Conservation (phyloP, 2,113 vertebrate genomes). For the Thomomys bottae region DNA sequence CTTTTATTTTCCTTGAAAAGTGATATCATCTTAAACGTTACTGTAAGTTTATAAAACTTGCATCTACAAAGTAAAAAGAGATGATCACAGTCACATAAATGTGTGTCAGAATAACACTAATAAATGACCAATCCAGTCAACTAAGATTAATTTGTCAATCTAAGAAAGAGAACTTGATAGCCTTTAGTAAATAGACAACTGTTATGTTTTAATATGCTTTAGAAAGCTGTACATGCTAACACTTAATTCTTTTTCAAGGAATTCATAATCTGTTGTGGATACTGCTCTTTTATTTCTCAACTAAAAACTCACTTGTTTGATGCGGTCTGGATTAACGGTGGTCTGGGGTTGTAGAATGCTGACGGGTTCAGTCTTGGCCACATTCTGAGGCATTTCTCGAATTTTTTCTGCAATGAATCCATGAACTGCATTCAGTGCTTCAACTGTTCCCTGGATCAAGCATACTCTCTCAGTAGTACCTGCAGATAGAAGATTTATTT, state of each 20-base stretch:
- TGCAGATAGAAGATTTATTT: constrained; percentile 79
- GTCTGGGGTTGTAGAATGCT: constrained; percentile 99
- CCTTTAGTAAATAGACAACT: constrained; percentile 61
- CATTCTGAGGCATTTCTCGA: constrained; percentile 99
- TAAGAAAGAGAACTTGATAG: constrained; percentile 60
- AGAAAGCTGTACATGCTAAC: constrained; percentile 59
- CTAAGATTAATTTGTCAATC: not conserved
- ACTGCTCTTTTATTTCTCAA: constrained; percentile 81
- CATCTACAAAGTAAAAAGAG: constrained; percentile 23
- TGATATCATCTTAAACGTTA: constrained; percentile 44
- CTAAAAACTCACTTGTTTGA: constrained; percentile 97
- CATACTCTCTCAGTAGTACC: constrained; percentile 99
- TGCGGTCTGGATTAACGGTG: constrained; percentile 98
- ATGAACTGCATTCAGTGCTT: constrained; percentile 99
- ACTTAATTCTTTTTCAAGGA: constrained; percentile 72
- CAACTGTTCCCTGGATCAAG: constrained; percentile 99
- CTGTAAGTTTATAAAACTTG: constrained; percentile 35
- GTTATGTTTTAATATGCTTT: constrained; percentile 14
- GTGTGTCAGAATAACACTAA: constrained; percentile 39
- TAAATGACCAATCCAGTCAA: constrained; percentile 15
- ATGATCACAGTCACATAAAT: constrained; percentile 10
- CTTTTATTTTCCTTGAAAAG: constrained; percentile 50
- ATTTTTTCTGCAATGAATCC: constrained; percentile 99
- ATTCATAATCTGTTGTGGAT: constrained; percentile 73
- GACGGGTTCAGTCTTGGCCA: constrained; percentile 99